These are phyloP conservation scores for Itoplectis maculator DNA, from an alignment of 2,888 invertebrate genomes.

Conservation along the genomic window DNA sequence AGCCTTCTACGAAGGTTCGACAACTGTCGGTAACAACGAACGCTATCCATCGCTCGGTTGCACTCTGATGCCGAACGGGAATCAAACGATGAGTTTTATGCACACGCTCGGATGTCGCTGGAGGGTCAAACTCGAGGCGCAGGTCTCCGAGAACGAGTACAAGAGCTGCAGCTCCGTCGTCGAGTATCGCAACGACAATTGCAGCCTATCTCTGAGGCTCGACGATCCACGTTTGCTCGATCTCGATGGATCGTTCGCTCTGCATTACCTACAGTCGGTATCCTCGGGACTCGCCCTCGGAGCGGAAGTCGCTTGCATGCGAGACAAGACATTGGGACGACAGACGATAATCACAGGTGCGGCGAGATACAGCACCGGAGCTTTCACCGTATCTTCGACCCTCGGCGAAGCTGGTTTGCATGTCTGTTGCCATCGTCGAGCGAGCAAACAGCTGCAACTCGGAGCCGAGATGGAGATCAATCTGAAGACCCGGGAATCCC, in stretches of 20 bases:
- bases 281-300: conserved; percentile 81
- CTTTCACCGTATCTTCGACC: conserved; percentile 90
- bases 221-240: conserved; percentile 76
- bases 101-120: conserved; percentile 80
- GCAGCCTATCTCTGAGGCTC: conserved; percentile 77
- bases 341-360: conserved; percentile 78
- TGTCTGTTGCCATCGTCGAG: conserved; percentile 88
- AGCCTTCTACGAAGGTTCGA: conserved; percentile 77
- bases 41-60: conserved; percentile 79
- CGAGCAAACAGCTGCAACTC: conserved; percentile 87
- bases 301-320: conserved; percentile 78
- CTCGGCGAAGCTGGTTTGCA: conserved; percentile 85
- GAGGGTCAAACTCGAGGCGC: conserved; percentile 77
- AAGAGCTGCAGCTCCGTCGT: conserved; percentile 74
- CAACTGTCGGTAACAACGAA: conserved; percentile 77
- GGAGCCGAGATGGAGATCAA: conserved; percentile 89
- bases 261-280: conserved; percentile 81
- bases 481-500: conserved; percentile 86
- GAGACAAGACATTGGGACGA: conserved; percentile 72
- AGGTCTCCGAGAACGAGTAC: conserved; percentile 75
- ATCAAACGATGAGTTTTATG: conserved; percentile 76
- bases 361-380: conserved; percentile 85
- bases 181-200: conserved; percentile 82
- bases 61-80: conserved; percentile 79
- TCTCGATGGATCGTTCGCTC: conserved; percentile 76